Base-by-base conservation (phyloP, 2,888 invertebrate species). In the Physocephala rufipes region DNA sequence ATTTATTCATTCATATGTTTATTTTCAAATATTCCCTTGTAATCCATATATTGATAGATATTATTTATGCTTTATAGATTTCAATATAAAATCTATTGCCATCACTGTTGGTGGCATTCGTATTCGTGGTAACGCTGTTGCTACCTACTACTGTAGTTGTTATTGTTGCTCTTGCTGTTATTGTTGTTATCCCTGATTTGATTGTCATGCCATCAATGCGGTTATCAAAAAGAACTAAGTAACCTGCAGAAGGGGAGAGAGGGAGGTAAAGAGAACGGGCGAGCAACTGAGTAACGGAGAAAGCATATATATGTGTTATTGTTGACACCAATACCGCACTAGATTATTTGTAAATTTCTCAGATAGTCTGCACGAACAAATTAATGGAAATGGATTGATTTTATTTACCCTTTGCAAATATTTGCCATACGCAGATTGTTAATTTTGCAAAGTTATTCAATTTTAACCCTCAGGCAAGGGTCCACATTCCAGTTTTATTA, bases 371-470 rank as follows among this genome's bases (percentile, higher is more conserved):
- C 36, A n/a, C 59, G 16, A 49, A 28, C 49, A 67, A 67, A 67
- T 67, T 61, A 61, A 67, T 67, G 59, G 21, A 59, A 67, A 61
- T 67, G 26, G 19, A 28, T 26, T 59, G 47, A 59, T 67, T 67
- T 67, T 61, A 30, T 61, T 67, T 67, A 51, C 59, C 28, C 45
- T 59, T 47, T 43, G 47, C 45, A 67, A 59, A 67, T 59, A 67
- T 67, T 67, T 66, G 61, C 67, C 26, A 47, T 45, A 47, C 49
- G 45, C 28, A 43, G 47, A 59, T 49, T 67, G 67, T 67, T 67
- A 53, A 59, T 59, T 36, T 59, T 67, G 59, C 59, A 61, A 61
- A 67, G 59, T 59, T 67, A 67, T 67, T 67, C 59, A 49, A 58
- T 19, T 59, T 47, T 36, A 43, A 59, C 67, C 67, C 28, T 36